Percentiles rank a stretch among this genome's conserved stretches.
These are phyloP conservation scores for Macrobrachium nipponense DNA, from an alignment of 1,140 invertebrate species.

Conservation along the genomic window DNA sequence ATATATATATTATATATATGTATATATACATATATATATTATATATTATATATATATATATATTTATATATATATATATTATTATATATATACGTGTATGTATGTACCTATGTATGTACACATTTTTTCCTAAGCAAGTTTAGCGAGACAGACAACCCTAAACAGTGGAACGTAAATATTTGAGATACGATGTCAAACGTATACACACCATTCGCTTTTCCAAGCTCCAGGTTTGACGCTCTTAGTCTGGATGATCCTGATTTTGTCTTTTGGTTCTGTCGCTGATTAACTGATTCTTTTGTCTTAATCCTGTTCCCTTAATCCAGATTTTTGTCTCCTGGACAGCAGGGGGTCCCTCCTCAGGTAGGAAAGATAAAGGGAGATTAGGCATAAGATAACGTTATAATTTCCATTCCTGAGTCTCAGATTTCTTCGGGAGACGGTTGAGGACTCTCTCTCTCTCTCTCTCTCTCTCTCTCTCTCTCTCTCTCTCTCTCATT, in stretches of 20 bases:
- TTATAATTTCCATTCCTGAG: too few species aligned
- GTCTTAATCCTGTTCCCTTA: conserved; percentile 31
- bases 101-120: not conserved
- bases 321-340: conserved; percentile 47
- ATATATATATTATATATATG: too few species aligned
- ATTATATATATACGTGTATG: not conserved
- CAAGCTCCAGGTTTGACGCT: conserved; percentile 16
- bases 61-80: not conserved
- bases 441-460: too few species aligned
- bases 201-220: not conserved
- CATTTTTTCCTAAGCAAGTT: not conserved
- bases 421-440: too few species aligned
- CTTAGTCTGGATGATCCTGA: conserved; percentile 33
- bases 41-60: not conserved
- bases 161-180: not conserved
- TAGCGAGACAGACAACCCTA: too few species aligned
- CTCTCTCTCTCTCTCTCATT: too few species aligned
- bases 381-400: not conserved
- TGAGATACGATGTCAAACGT: not conserved
- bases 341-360: not conserved
- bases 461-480: too few species aligned
- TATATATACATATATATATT: not conserved
- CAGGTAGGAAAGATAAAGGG: not conserved
- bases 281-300: conserved; percentile 25
- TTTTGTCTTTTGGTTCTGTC: conserved; percentile 27